These are phyloP conservation scores for Thryonomys swinderianus DNA, from an alignment of 2,113 vertebrate genomes.

Conservation along the genomic window DNA sequence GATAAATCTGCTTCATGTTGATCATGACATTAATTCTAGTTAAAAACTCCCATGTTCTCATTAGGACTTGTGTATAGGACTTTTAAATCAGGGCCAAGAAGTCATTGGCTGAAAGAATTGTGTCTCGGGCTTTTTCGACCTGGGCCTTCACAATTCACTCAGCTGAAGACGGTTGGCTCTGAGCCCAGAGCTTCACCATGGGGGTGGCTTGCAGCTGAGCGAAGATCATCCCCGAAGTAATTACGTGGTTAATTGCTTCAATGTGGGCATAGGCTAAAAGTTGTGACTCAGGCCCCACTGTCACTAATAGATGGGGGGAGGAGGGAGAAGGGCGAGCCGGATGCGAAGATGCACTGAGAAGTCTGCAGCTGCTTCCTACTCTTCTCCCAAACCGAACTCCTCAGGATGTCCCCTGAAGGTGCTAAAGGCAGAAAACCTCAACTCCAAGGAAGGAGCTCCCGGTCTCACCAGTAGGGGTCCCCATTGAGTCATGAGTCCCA, in stretches of 20 bases:
- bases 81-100: conserved; percentile 42
- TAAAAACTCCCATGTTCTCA: neutral
- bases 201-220: conserved; percentile 14
- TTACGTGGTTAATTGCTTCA: conserved; percentile 50
- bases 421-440: neutral
- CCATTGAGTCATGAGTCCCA: conserved; percentile 43
- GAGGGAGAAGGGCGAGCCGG: neutral
- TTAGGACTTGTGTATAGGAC: conserved; percentile 42
- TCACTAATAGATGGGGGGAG: neutral
- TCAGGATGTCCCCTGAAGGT: neutral
- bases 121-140: neutral
- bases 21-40: conserved; percentile 32
- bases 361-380: neutral
- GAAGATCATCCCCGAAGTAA: conserved; percentile 32
- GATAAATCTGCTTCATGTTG: conserved; percentile 46
- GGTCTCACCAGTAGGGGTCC: conserved; percentile 46
- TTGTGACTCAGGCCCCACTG: conserved; percentile 55
- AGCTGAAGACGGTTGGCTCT: neutral
- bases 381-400: neutral
- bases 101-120: conserved; percentile 10
- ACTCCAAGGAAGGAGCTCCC: neutral
- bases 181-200: neutral
- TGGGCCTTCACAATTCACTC: neutral
- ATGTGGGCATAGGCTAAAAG: conserved; percentile 43
- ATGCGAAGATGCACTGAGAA: neutral